Percentiles rank a stretch among this genome's conserved stretches.
Conservation (phyloP, 2,888 invertebrate genomes). For the Caenorhabditis sp. region DNA sequence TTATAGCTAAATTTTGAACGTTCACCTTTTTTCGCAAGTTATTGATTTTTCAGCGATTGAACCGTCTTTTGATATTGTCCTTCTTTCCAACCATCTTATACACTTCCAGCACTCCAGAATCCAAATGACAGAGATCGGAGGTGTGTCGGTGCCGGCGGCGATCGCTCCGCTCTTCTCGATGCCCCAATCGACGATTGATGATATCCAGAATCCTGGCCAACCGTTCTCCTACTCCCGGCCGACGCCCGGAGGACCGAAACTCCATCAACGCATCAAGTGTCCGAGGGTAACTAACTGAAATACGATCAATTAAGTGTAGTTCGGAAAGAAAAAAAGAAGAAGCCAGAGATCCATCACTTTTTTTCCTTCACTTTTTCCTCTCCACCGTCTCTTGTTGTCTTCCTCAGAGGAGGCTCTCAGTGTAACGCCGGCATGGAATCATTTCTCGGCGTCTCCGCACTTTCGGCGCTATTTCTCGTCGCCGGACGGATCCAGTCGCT, state of each 20-base stretch:
- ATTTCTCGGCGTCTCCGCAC: slow-evolving; percentile 14
- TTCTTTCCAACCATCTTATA: slow-evolving; percentile 23
- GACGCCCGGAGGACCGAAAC: slow-evolving; percentile 56
- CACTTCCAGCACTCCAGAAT: neutral
- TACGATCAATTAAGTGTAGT: slow-evolving; percentile 21
- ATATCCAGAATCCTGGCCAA: slow-evolving; percentile 35
- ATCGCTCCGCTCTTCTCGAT: slow-evolving; percentile 43
- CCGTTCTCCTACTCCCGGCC: slow-evolving; percentile 62
- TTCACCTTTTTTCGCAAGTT: no score
- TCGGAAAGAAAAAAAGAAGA: neutral
- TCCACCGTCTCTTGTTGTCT: slow-evolving; percentile 20
- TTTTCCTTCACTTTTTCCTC: slow-evolving; percentile 16
- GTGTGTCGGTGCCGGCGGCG: slow-evolving; percentile 20
- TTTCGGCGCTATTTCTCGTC: neutral
- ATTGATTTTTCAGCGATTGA: no score
- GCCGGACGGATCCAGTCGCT: neutral
- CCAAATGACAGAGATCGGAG: slow-evolving; percentile 24
- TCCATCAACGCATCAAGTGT: slow-evolving; percentile 55
- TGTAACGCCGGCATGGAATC: slow-evolving; percentile 39
- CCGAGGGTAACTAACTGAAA: slow-evolving; percentile 47
- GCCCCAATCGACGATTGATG: slow-evolving; percentile 35
- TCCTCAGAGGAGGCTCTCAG: slow-evolving; percentile 5
- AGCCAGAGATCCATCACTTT: neutral
- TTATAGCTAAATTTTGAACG: neutral
- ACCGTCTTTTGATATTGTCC: no score